These are phyloP conservation scores for Drosophila miranda DNA, from an alignment of 1,140 invertebrate species.

Conservation along the genomic window DNA sequence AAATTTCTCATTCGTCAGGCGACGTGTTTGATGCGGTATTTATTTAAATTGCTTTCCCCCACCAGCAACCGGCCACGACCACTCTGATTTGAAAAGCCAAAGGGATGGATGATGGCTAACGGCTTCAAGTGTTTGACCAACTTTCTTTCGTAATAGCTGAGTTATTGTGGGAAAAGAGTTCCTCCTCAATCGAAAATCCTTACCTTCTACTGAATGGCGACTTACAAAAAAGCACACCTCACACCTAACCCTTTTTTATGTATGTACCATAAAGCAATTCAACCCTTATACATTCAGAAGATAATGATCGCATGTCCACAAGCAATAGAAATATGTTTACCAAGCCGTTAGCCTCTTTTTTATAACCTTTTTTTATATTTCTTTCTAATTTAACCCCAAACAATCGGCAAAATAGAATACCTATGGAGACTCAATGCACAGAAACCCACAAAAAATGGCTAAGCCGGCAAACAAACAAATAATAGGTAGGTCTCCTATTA, in stretches of 20 bases:
- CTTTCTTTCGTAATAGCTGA: no score
- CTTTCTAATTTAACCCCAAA: slow-evolving; percentile 42
- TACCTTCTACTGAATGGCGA: no score
- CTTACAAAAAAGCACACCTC: background rate
- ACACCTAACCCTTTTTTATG: background rate
- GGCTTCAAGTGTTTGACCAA: no score
- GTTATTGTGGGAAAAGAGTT: no score
- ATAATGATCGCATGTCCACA: slow-evolving; percentile 52
- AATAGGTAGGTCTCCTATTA: slow-evolving; percentile 57
- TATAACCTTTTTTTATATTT: slow-evolving; percentile 13
- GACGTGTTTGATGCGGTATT: slow-evolving; percentile 48
- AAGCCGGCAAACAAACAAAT: slow-evolving; percentile 54
- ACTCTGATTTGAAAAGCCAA: no score
- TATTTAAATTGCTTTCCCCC: slow-evolving; percentile 54
- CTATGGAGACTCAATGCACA: slow-evolving; percentile 18
- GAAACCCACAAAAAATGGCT: slow-evolving; percentile 8
- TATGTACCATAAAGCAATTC: no score
- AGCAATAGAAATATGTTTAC: slow-evolving; percentile 13
- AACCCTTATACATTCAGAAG: background rate
- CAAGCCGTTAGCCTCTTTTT: slow-evolving; percentile 14
- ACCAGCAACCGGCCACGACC: no score
- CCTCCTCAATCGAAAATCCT: no score
- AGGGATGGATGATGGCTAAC: no score
- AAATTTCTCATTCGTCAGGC: slow-evolving; percentile 44
- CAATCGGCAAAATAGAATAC: slow-evolving; percentile 24